phyloP scores from a whole-genome alignment of 2,797 vertebrate species.

The Mormyrus proboscirostris region DNA sequence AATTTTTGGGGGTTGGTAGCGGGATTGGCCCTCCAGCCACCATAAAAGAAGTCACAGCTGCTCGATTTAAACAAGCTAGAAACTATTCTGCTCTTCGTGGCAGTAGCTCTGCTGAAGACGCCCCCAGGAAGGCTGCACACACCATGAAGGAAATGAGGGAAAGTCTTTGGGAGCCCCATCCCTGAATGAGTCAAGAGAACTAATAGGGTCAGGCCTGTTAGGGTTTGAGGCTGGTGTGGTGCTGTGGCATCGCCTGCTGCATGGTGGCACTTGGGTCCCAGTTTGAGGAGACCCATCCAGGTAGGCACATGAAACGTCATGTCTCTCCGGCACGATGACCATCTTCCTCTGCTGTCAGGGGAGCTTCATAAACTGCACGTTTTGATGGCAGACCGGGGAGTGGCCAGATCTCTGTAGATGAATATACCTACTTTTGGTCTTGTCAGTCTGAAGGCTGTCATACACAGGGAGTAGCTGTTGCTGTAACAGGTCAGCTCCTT shows the following conservation, averaged over 20 bases:
- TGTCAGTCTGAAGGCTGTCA: no score
- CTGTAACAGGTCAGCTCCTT: no score
- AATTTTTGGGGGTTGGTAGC: not conserved
- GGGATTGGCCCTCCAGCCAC: not conserved
- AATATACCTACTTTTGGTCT: no score
- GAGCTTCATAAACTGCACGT: not conserved
- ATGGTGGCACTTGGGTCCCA: not conserved
- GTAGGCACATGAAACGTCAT: no score
- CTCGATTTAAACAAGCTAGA: not conserved
- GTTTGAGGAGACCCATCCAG: not conserved
- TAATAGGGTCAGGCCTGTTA: not conserved
- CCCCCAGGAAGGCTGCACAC: not conserved
- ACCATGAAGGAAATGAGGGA: not conserved
- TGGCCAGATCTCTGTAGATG: not conserved
- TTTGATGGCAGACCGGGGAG: not conserved
- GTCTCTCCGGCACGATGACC: not conserved
- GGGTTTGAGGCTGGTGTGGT: not conserved
- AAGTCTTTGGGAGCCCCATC: not conserved
- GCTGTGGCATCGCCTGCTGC: not conserved
- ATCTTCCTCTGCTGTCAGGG: not conserved
- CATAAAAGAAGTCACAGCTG: not conserved
- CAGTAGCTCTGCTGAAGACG: not conserved
- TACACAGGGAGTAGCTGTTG: no score
- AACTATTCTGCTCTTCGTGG: not conserved
- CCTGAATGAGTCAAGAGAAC: not conserved